Base-by-base conservation (phyloP, 2,113 vertebrate species). In the Grantiella picta region DNA sequence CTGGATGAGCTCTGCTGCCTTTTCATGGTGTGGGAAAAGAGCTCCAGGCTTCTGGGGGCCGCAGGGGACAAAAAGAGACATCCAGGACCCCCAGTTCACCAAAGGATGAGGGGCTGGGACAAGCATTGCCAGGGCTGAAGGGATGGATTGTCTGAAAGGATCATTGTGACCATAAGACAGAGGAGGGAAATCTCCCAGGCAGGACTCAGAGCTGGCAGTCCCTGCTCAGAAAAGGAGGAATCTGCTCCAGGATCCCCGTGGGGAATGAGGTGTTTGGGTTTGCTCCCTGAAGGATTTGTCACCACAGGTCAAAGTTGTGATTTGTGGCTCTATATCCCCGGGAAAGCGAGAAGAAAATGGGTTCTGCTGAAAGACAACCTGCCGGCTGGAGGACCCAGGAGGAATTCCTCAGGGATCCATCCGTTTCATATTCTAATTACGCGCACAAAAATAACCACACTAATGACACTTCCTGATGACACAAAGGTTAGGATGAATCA, bases 381-480 rank as follows among this genome's bases (percentile, higher is more conserved):
- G 60, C 64, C 9, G 82, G 78, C 91, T 71, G 89, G 53, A 76
- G 91, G 82, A 76, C 63, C 25, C 76, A 1, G 33, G 83, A 65
- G 94, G 92, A 66, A 88, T 90, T 56, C 96, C 95, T 63, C 72
- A 8, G 93, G 94, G 94, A 81, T 25, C n/a, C 54, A 8, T 40
- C 59, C 84, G 22, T 66, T 92, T 33, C 89, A 45, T 15, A 70
- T 81, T 83, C 80, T 91, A 91, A 95, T 96, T 33, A 86, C 0
- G 38, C 3, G 83, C 93, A 81, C 94, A 53, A 27, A 96, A 96
- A 96, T 92, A 96, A 73, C 91, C 3, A 1, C 8, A 1, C 76
- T 96, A 83, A 92, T 92, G 96, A 91, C 77, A 73, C 96, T 94
- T 96, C 94, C 96, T 96, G 93, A 42, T 78, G 96, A 47, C 96